phyloP scores from a whole-genome alignment of 1,140 invertebrate species.

The Zaprionus tsacasi region DNA sequence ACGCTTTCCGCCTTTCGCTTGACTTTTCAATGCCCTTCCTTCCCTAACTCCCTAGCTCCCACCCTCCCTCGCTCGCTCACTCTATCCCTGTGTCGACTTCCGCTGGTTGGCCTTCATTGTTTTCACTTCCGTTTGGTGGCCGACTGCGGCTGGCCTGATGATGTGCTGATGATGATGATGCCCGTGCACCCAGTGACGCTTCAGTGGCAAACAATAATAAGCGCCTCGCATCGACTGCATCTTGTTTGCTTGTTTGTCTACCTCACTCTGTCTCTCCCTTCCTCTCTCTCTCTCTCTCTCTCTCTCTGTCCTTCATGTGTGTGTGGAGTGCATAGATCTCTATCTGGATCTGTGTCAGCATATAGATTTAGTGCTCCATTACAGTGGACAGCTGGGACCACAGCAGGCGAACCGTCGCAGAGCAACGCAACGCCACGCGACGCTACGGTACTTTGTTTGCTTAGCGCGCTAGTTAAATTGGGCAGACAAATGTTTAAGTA shows the following conservation, averaged over 20 bases:
- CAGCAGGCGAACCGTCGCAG: slow-evolving; percentile 6
- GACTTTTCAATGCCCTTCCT: slow-evolving; percentile 32
- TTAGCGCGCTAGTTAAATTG: slow-evolving; percentile 62
- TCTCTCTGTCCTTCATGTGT: background rate
- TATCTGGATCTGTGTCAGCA: slow-evolving; percentile 53
- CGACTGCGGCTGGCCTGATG: slow-evolving; percentile 30
- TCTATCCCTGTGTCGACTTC: slow-evolving; percentile 19
- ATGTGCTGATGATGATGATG: slow-evolving; percentile 42
- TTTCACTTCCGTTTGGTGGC: slow-evolving; percentile 65
- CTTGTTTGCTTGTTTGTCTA: slow-evolving; percentile 51
- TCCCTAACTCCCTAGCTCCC: background rate
- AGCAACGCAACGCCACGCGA: background rate
- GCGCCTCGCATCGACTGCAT: slow-evolving; percentile 50
- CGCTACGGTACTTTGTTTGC: slow-evolving; percentile 46
- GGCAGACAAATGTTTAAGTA: slow-evolving; percentile 62
- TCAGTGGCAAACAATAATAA: slow-evolving; percentile 74
- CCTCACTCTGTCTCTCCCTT: background rate
- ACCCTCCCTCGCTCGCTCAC: no score
- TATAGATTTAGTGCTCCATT: slow-evolving; percentile 63
- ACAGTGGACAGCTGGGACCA: slow-evolving; percentile 43
- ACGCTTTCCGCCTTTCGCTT: slow-evolving; percentile 43
- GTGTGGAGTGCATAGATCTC: slow-evolving; percentile 40
- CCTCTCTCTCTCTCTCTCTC: background rate
- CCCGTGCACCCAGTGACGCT: slow-evolving; percentile 50
- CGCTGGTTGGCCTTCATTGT: slow-evolving; percentile 56